Evolutionary conservation across 2,888 invertebrate species (phyloP).

Genomic region (Lasioglossum oenotherae): DNA sequence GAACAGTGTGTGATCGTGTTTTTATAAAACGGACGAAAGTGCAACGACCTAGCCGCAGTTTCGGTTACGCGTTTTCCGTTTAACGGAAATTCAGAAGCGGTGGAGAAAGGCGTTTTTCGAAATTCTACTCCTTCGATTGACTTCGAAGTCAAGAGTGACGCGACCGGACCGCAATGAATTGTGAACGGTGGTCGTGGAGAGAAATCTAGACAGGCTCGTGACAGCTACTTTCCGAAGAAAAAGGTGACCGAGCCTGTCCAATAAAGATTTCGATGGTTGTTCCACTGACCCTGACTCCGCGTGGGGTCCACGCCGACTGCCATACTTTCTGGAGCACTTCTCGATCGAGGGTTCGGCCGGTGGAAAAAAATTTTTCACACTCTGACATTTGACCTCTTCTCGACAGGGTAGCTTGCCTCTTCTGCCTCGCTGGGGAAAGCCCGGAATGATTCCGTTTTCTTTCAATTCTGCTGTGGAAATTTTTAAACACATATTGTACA

Average conservation of each 20-base stretch:
- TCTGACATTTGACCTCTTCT: conserved; percentile 72
- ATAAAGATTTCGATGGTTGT: conserved; percentile 75
- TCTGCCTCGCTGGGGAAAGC: not conserved
- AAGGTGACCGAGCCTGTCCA: conserved; percentile 75
- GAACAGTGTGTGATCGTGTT: conserved; percentile 3
- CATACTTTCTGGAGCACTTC: conserved; percentile 68
- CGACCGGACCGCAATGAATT: conserved; percentile 46
- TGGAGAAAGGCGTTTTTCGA: conserved; percentile 47
- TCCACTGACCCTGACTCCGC: conserved; percentile 79
- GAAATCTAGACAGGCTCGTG: conserved; percentile 61
- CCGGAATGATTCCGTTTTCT: not conserved
- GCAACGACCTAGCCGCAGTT: conserved; percentile 13
- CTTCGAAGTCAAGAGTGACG: conserved; percentile 46
- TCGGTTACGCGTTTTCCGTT: conserved; percentile 45
- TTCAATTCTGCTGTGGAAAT: not conserved
- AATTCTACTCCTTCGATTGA: conserved; percentile 65
- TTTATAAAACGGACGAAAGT: not conserved
- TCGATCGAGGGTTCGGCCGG: conserved; percentile 69
- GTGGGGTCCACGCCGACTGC: conserved; percentile 76
- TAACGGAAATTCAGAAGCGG: not conserved
- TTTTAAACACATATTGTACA: not conserved
- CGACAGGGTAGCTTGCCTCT: conserved; percentile 13
- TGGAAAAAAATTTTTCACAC: conserved; percentile 68
- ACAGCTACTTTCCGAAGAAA: conserved; percentile 69
- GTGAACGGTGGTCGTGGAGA: conserved; percentile 42